A percentile compares a stretch with the other conserved stretches of the same genome.
phyloP scores from a whole-genome alignment of 2,888 invertebrate genomes.

The Apamea sordens region DNA sequence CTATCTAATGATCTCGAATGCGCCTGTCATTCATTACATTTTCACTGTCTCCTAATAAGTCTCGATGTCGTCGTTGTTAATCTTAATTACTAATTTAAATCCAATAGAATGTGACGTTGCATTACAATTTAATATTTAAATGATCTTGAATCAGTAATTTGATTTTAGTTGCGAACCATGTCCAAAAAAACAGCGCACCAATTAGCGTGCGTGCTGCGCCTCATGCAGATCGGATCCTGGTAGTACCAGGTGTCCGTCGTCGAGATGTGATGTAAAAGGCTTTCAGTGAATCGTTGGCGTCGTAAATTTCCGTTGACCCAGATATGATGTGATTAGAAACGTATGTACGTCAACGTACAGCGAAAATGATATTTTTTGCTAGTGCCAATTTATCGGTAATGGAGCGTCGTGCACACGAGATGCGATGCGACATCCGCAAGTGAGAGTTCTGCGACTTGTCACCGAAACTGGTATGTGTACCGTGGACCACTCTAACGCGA shows the following conservation, averaged over 20 bases:
- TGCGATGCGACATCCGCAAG: constrained; percentile 87
- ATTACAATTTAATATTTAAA: constrained; percentile 80
- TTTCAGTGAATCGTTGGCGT: constrained; percentile 86
- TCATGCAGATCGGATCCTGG: constrained; percentile 86
- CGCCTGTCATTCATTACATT: constrained; percentile 84
- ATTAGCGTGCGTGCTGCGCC: constrained; percentile 77
- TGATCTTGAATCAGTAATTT: constrained; percentile 73
- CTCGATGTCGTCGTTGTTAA: constrained; percentile 80
- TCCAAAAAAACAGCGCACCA: constrained; percentile 77
- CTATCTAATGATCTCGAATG: constrained; percentile 79
- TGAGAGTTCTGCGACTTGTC: constrained; percentile 89
- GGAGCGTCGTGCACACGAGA: constrained; percentile 83
- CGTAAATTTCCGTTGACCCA: constrained; percentile 89
- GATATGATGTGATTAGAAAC: constrained; percentile 89
- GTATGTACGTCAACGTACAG: constrained; percentile 79
- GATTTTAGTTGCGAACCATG: constrained; percentile 76
- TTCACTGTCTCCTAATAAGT: constrained; percentile 82
- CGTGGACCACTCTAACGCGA: constrained; percentile 76
- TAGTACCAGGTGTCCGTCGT: constrained; percentile 82
- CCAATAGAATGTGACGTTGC: constrained; percentile 80
- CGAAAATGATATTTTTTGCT: constrained; percentile 88
- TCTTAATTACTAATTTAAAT: constrained; percentile 84
- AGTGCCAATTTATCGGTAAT: constrained; percentile 86
- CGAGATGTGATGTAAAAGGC: constrained; percentile 87
- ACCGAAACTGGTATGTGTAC: constrained; percentile 88